Base-by-base conservation (phyloP, 2,797 vertebrate genomes). In the Amniataba percoides region DNA sequence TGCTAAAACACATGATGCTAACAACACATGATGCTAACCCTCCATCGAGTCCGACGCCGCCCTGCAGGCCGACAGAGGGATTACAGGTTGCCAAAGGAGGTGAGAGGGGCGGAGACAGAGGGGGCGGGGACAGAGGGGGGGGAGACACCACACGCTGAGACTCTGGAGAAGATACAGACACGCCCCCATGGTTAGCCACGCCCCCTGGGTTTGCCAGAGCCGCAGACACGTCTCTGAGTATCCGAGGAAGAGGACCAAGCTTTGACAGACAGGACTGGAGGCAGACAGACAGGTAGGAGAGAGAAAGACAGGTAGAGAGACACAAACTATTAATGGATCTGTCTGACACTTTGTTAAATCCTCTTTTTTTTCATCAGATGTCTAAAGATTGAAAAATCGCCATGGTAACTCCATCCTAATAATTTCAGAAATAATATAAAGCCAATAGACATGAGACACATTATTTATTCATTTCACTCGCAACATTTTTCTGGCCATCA, bases 231-330 rank as follows among this genome's bases (percentile, higher is more conserved):
- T 99, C 97, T 63, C 96, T 94, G 71, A 99, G 96, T 79, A 99
- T 97, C 73, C 97, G 96, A 71, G 97, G 97, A 59, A 99, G 96
- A 58, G 98, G 97, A 59, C 96, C 96, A 62, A 99, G 91, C 89
- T 99, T 99, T 72, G 95, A 93, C 86, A 98, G 95, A 2, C 95
- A 96, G 0, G 94, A 94, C 98, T 99, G 94, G 10, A 76, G 62
- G 68, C 25, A 64, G 42, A 71, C 10, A 53, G 64, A 15, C 7
- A 67, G 46, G 31, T 2, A 52, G 27, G 23, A 43, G 23, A 52
- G 55, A 23, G 7, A 61, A n/a, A 64, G 43, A 74, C 43, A 55
- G 18, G 23, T 0, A 14, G 19, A 55, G 7, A 46, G 68, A 34
- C 8, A 43, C 23, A 43, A 1, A 25, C 14, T 25, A 23, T 25